Evolutionary conservation across 2,888 invertebrate genomes (phyloP), one percentile per base, ranked within the genome.

Genomic region (Pharmacophagus antenor): DNA sequence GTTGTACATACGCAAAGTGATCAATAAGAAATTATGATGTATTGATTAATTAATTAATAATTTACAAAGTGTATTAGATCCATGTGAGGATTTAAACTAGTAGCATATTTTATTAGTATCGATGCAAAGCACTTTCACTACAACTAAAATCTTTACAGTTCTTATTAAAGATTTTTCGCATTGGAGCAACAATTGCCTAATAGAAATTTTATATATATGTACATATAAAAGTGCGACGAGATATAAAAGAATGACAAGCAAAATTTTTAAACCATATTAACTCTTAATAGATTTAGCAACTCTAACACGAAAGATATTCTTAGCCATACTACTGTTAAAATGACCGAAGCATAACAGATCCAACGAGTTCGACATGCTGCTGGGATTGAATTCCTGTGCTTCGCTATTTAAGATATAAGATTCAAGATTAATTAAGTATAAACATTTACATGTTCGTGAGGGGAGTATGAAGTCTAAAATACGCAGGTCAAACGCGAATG

Each of bases 61-160:
- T 31, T 12, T 31, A 31, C 2, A 31, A 1, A 37, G 1, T 15
- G 8, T n/a, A n/a, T n/a, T n/a, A n/a, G n/a, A n/a, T n/a, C n/a
- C n/a, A n/a, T n/a, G n/a, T n/a, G n/a, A n/a, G n/a, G n/a, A n/a
- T n/a, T n/a, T n/a, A n/a, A n/a, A n/a, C n/a, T 25, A 25, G 7
- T 27, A 2, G 27, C 27, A 27, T 3, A n/a, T n/a, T 4, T 2
- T n/a, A 37, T 27, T 1, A 3, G 23, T 25, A 25, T 21, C 44
- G 27, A 46, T 6, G 53, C 53, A 44, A 44, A 18, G 44, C 53
- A 44, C 53, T 54, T 25, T 0, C 12, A 54, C 42, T 8, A 18
- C 44, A 51, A 27, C 18, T 21, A 20, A 37, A 37, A 51, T 51
- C 7, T 41, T 37, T 51, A 51, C 50, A 50, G 27, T 12, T 42